Percentiles rank a stretch among this genome's conserved stretches.
Conservation (phyloP, 2,113 vertebrate species). For the Paradisaea rubra region DNA sequence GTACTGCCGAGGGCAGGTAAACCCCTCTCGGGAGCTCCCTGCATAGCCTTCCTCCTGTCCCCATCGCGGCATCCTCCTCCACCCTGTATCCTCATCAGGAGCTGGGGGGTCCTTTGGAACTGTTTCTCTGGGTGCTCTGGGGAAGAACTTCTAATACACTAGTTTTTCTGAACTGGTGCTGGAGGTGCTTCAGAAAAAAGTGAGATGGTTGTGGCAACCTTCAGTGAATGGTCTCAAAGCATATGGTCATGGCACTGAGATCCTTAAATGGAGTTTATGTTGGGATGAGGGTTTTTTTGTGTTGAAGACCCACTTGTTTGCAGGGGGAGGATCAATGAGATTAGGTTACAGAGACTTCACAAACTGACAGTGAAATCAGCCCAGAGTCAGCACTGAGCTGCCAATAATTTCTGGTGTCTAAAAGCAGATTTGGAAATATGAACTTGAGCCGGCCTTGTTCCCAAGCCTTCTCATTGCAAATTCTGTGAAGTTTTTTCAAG, state of each 20-base stretch:
- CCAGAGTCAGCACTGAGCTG: not conserved
- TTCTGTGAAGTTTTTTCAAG: not conserved
- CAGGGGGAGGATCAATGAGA: not conserved
- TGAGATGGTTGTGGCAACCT: not conserved
- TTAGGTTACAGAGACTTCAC: not conserved
- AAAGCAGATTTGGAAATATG: not conserved
- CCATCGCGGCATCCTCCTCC: not conserved
- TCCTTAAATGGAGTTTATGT: rapidly evolving
- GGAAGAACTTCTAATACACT: not conserved
- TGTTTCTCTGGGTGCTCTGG: not conserved
- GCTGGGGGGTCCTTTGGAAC: rapidly evolving
- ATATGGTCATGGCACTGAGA: not conserved
- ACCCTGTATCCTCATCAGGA: not conserved
- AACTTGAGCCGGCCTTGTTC: not conserved
- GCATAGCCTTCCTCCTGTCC: not conserved
- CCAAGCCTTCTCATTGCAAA: not conserved
- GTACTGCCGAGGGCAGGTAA: rapidly evolving
- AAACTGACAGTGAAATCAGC: not conserved
- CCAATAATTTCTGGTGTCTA: not conserved
- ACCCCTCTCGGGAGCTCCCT: not conserved
- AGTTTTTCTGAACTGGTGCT: not conserved
- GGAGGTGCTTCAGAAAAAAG: not conserved
- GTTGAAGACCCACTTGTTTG: not conserved
- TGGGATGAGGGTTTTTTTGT: not conserved
- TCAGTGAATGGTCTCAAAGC: rapidly evolving